Evolutionary conservation across 2,113 vertebrate species (phyloP), one percentile per base, ranked within the genome.

Genomic region (Laticauda colubrina): DNA sequence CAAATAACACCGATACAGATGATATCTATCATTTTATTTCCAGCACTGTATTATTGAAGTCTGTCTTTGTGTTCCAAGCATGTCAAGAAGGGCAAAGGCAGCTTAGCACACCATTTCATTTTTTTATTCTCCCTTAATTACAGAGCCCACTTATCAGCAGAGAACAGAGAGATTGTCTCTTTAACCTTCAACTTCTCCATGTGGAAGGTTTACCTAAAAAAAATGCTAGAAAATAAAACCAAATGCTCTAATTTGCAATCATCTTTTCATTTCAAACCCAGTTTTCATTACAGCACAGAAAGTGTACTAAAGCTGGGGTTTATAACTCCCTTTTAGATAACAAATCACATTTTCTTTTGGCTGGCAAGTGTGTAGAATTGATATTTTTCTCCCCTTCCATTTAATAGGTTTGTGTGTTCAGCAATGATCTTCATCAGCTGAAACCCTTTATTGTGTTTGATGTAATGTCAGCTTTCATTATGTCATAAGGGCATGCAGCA

Each of bases 381-480:
- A 97, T 98, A 97, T 98, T 97, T 97, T 96, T 97, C 55, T 88
- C 9, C 51, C 89, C 96, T 96, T 97, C 95, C 91, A 97, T 98
- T 98, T 98, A 98, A 98, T 98, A 97, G 97, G 97, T 97, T 98
- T 98, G 98, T 98, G 97, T 98, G 97, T 97, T 98, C 97, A 98
- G 98, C 98, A 99, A 99, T 98, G 98, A 99, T 99, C 98, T 98
- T 98, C 98, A 98, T 98, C 98, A 98, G 98, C 98, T 96, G 97
- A 98, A 98, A 98, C 98, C 98, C 98, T 98, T 99, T 98, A 99
- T 99, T 99, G 98, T 99, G 98, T 99, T 99, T 99, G 98, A 99
- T 99, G 98, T 99, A 98, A 99, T 98, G 99, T 99, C 99, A 99
- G 98, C 98, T 99, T 99, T 98, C 98, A 99, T 99, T 99, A 99